phyloP scores from a whole-genome alignment of 2,113 vertebrate genomes.

The Egretta garzetta region DNA sequence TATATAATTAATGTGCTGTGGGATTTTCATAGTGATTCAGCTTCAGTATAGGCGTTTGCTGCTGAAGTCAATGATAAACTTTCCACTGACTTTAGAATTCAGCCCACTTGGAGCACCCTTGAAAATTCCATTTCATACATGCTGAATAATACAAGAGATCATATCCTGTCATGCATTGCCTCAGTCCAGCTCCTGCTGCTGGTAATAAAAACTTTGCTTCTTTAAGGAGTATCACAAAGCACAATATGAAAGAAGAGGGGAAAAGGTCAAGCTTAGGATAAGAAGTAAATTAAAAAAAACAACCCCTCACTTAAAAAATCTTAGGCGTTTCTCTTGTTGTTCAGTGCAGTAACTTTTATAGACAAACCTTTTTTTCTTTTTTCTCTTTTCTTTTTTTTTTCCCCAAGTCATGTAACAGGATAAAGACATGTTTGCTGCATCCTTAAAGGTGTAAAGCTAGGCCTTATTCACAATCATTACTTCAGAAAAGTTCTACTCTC shows the following conservation, averaged over 20 bases:
- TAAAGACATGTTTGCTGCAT: neutral
- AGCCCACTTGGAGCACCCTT: neutral
- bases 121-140: neutral
- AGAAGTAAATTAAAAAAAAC: neutral
- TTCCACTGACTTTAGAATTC: neutral
- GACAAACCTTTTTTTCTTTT: neutral
- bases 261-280: neutral
- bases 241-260: neutral
- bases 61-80: neutral
- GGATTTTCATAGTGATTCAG: neutral
- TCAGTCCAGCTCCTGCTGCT: neutral
- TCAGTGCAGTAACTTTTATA: neutral
- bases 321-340: neutral
- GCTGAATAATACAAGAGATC: neutral
- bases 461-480: neutral
- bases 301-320: accelerated
- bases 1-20: neutral
- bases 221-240: neutral
- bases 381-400: no score
- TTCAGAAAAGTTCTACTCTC: neutral
- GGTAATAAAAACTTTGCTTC: neutral
- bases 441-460: neutral
- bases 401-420: neutral
- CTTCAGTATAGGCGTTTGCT: neutral
- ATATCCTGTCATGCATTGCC: neutral